These are phyloP conservation scores for Cordilura impudica DNA, from an alignment of 2,888 invertebrate species.

Conservation along the genomic window DNA sequence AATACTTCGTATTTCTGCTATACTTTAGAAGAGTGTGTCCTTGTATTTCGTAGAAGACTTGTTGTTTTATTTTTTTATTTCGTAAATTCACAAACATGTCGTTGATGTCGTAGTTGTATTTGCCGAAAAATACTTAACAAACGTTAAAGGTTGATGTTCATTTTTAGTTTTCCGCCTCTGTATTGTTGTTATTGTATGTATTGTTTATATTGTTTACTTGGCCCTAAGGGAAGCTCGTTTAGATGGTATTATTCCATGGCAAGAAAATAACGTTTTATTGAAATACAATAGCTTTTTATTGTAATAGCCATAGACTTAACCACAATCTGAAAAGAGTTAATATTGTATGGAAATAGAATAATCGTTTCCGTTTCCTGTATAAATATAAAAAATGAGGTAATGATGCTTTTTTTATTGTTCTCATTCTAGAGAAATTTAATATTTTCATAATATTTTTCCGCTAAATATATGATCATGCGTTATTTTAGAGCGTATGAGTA, in stretches of 20 bases:
- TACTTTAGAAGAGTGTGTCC: too few relatives aligned
- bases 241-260: slow-evolving; percentile 22
- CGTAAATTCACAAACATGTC: slow-evolving; percentile 42
- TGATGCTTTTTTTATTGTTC: too few relatives aligned
- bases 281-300: slow-evolving; percentile 40
- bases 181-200: slow-evolving; percentile 36
- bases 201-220: slow-evolving; percentile 14
- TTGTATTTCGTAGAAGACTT: slow-evolving; percentile 14
- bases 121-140: slow-evolving; percentile 48
- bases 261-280: slow-evolving; percentile 40
- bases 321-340: slow-evolving; percentile 34
- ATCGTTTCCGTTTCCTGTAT: too few relatives aligned
- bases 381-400: too few relatives aligned
- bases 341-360: neutral
- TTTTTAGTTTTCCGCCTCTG: slow-evolving; percentile 19
- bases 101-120: slow-evolving; percentile 13
- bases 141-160: slow-evolving; percentile 51
- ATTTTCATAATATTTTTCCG: too few relatives aligned
- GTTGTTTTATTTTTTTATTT: slow-evolving; percentile 44
- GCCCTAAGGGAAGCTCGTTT: slow-evolving; percentile 38
- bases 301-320: slow-evolving; percentile 26
- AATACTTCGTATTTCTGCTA: neutral
- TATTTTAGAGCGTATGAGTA: too few relatives aligned
- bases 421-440: too few relatives aligned
- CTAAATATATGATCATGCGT: too few relatives aligned